Conservation (phyloP, 2,113 vertebrate genomes). For the Pedionomus torquatus region DNA sequence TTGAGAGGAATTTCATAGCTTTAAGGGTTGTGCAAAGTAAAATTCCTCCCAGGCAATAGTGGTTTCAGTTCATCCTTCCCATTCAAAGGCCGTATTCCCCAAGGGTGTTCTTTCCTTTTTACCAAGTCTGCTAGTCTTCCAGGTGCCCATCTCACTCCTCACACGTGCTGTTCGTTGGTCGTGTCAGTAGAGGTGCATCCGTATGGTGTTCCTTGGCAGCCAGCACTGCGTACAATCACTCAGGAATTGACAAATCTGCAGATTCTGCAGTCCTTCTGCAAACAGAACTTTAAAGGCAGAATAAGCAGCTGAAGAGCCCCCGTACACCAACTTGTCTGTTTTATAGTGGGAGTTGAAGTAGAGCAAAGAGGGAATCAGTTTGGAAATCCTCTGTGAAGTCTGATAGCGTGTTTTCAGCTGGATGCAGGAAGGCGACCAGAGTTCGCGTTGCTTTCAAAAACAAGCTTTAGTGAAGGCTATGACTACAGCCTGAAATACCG, state of each 20-base stretch:
- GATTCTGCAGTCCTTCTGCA: conserved; percentile 25
- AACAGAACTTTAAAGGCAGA: background rate
- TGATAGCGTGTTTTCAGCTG: conserved; percentile 24
- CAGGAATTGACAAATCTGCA: conserved; percentile 72
- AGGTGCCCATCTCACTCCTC: conserved; percentile 38
- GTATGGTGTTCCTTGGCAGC: conserved; percentile 53
- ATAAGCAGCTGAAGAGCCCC: background rate
- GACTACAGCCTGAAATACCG: background rate
- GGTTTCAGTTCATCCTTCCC: conserved; percentile 54
- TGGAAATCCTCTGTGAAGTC: conserved; percentile 58
- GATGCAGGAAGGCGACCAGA: conserved; percentile 12
- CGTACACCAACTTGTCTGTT: background rate
- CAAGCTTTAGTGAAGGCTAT: conserved; percentile 47
- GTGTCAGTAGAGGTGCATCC: conserved; percentile 26
- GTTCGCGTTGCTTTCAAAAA: conserved; percentile 44
- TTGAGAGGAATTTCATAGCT: conserved; percentile 83
- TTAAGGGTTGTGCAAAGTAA: conserved; percentile 80
- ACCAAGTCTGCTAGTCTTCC: conserved; percentile 63
- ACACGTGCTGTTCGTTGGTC: conserved; percentile 30
- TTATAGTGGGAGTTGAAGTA: background rate
- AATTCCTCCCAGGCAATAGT: conserved; percentile 82
- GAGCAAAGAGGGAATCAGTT: conserved; percentile 36
- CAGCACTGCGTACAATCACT: conserved; percentile 72
- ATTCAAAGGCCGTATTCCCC: conserved; percentile 30
- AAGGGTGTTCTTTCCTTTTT: conserved; percentile 40